phyloP scores from a whole-genome alignment of 2,797 vertebrate species.

The Vultur gryphus region DNA sequence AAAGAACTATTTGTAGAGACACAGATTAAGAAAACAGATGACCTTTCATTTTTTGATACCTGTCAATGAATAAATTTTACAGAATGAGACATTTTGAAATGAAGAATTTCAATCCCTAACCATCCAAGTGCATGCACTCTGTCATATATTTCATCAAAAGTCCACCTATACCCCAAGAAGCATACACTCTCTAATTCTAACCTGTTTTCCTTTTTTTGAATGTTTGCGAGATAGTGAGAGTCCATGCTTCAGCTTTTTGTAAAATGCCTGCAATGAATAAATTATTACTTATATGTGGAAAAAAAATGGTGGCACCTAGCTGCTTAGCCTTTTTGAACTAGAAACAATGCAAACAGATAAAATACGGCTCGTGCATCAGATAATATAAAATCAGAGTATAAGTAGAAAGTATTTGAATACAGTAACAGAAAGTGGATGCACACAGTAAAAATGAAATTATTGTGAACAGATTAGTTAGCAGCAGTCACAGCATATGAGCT shows the following conservation, averaged over 20 bases:
- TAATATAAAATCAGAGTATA: not conserved
- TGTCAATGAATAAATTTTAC: not conserved
- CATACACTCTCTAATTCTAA: not conserved
- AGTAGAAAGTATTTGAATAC: not conserved
- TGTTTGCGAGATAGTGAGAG: not conserved
- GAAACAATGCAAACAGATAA: not conserved
- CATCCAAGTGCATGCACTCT: not conserved
- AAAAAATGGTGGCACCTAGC: fast-evolving
- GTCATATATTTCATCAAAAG: not conserved
- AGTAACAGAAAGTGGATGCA: not conserved
- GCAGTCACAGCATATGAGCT: not conserved
- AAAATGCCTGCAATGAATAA: not conserved
- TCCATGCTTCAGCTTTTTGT: not conserved
- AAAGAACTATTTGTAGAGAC: not conserved
- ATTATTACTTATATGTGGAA: not conserved
- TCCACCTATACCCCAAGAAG: not conserved
- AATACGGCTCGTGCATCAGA: not conserved
- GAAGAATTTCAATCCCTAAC: not conserved
- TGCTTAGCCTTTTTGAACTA: not conserved
- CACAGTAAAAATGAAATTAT: not conserved
- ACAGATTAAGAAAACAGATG: not conserved
- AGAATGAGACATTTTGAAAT: not conserved
- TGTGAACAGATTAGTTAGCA: not conserved
- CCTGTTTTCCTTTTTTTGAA: not conserved
- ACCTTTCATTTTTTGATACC: not conserved